phyloP scores from a whole-genome alignment of 1,140 invertebrate species.

The Nephotettix cincticeps region DNA sequence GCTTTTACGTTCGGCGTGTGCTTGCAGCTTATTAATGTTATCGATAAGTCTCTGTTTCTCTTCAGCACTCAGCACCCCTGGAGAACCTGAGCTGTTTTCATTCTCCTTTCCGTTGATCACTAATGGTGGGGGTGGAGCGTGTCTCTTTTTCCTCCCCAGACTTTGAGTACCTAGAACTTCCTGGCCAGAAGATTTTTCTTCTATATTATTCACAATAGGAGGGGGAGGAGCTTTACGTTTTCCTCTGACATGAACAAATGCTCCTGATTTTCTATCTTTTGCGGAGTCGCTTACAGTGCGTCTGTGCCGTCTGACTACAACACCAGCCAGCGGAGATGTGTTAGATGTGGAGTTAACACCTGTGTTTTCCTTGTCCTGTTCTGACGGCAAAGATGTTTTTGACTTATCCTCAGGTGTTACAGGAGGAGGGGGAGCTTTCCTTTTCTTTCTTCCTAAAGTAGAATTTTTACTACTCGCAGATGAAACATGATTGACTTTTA shows the following conservation, averaged over 20 bases:
- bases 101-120: background rate
- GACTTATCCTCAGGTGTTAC: background rate
- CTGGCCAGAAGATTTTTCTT: background rate
- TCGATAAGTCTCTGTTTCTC: constrained; percentile 37
- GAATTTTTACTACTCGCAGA: constrained; percentile 35
- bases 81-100: background rate
- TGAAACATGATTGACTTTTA: constrained; percentile 9
- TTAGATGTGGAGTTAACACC: background rate
- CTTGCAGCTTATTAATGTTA: constrained; percentile 37
- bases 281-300: constrained; percentile 57
- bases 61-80: constrained; percentile 30
- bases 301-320: constrained; percentile 29
- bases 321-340: background rate
- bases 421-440: constrained; percentile 44
- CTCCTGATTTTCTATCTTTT: constrained; percentile 50
- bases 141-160: constrained; percentile 55
- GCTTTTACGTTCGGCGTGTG: constrained; percentile 34
- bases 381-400: constrained; percentile 31
- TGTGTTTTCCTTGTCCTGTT: constrained; percentile 15
- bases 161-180: constrained; percentile 35
- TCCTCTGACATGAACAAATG: constrained; percentile 64
- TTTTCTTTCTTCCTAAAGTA: constrained; percentile 41
- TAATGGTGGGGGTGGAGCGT: constrained; percentile 59
- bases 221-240: constrained; percentile 71
- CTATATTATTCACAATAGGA: constrained; percentile 45